Conservation (phyloP, 64 coral and sea anemone genomes). For the Hydrozoanthus tunicans region DNA sequence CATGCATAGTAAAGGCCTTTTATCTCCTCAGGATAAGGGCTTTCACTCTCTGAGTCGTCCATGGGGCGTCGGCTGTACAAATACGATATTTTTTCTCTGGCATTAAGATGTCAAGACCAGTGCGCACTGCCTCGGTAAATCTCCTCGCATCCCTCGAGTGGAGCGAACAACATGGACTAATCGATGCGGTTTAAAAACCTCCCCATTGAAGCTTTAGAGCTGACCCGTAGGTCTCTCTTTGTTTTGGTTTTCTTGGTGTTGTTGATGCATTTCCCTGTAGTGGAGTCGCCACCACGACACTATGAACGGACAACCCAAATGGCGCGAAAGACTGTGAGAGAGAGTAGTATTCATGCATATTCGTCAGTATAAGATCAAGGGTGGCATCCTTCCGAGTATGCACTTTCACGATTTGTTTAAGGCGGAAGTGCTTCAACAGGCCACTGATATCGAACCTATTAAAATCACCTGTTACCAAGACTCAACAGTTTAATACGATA, state of each 20-base stretch:
- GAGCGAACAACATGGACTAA: neutral
- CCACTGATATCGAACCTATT: conserved; percentile 43
- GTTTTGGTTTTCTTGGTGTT: neutral
- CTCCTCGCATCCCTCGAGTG: conserved; percentile 38
- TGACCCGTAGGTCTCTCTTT: neutral
- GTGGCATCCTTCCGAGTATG: too few species aligned
- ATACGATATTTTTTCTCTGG: conserved; percentile 28
- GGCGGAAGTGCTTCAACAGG: neutral
- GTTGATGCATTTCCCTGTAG: too few species aligned
- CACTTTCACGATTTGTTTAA: neutral
- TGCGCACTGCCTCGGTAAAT: neutral
- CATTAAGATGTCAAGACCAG: too few species aligned
- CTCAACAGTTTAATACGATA: conserved; percentile 45
- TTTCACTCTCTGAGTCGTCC: neutral
- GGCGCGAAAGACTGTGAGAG: conserved; percentile 11
- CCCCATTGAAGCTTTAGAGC: too few species aligned
- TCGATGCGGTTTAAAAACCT: conserved; percentile 23
- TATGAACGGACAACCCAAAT: too few species aligned
- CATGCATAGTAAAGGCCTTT: conserved; percentile 36
- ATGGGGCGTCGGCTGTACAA: conserved; percentile 10
- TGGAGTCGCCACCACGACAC: too few species aligned
- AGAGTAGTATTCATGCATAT: too few species aligned
- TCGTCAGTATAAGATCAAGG: too few species aligned
- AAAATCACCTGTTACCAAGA: neutral
- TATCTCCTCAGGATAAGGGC: conserved; percentile 57